Evolutionary conservation across 2,113 vertebrate genomes (phyloP).

Genomic region (Rhadina sibilatrix): DNA sequence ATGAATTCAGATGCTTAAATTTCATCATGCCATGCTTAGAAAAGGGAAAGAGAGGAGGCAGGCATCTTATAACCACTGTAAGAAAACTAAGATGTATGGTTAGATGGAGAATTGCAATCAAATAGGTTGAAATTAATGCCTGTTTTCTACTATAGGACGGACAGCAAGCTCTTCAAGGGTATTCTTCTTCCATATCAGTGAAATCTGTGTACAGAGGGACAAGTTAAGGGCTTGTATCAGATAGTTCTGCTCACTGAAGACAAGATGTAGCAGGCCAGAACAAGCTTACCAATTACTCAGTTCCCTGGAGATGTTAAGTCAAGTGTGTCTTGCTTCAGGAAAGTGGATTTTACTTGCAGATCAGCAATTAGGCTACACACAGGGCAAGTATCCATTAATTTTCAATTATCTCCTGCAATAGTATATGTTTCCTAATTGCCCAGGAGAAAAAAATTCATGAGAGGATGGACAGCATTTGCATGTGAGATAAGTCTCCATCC

Average conservation of each 20-base stretch:
- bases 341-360: background rate
- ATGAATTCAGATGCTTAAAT: background rate
- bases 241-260: background rate
- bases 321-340: background rate
- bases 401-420: background rate
- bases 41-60: background rate
- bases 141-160: background rate
- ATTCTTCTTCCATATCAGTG: background rate
- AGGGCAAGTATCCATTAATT: background rate
- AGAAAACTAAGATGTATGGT: background rate
- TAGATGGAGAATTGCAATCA: background rate
- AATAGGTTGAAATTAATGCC: background rate
- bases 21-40: background rate
- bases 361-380: background rate
- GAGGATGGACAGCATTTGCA: background rate
- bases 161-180: background rate
- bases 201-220: background rate
- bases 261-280: background rate
- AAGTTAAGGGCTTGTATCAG: background rate
- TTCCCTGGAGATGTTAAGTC: background rate
- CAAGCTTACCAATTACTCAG: background rate
- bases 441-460: background rate
- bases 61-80: background rate
- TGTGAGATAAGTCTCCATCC: background rate
- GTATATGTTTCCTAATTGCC: background rate